Evolutionary conservation across 1,140 invertebrate species (phyloP).

Genomic region (Drosophila virilis): DNA sequence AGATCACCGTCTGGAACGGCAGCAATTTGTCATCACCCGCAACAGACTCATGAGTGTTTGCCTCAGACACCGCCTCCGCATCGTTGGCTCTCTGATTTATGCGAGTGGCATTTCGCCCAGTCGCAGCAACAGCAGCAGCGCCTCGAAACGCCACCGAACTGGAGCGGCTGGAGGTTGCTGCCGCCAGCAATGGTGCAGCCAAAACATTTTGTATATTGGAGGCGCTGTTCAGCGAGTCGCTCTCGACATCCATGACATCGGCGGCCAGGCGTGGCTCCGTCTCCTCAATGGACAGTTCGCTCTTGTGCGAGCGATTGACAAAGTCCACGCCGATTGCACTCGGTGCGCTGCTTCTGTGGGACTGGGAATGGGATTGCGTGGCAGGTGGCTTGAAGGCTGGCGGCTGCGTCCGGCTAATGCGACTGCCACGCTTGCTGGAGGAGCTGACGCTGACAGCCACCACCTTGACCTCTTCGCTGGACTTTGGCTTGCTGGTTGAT

Average conservation of each 20-base stretch:
- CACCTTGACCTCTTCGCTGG: slow-evolving; percentile 75
- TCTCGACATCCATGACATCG: slow-evolving; percentile 59
- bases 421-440: slow-evolving; percentile 65
- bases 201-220: slow-evolving; percentile 78
- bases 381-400: slow-evolving; percentile 1
- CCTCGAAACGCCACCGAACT: slow-evolving; percentile 49
- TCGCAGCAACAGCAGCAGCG: slow-evolving; percentile 23
- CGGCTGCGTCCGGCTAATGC: slow-evolving; percentile 34
- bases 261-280: slow-evolving; percentile 59
- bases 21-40: slow-evolving; percentile 57
- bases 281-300: slow-evolving; percentile 81
- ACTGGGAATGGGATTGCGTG: not conserved
- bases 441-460: slow-evolving; percentile 80
- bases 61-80: slow-evolving; percentile 11
- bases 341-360: slow-evolving; percentile 22
- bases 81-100: slow-evolving; percentile 51
- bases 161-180: slow-evolving; percentile 45
- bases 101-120: slow-evolving; percentile 41
- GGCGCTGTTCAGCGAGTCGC: slow-evolving; percentile 76
- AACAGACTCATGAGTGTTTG: slow-evolving; percentile 18
- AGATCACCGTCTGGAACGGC: slow-evolving; percentile 85
- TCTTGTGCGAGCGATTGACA: slow-evolving; percentile 80
- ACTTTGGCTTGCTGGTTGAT: slow-evolving; percentile 33
- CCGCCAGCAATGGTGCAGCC: slow-evolving; percentile 63
- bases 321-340: slow-evolving; percentile 59